These are phyloP conservation scores for Vanacampus margaritifer DNA, from an alignment of 2,113 vertebrate genomes.

Conservation along the genomic window DNA sequence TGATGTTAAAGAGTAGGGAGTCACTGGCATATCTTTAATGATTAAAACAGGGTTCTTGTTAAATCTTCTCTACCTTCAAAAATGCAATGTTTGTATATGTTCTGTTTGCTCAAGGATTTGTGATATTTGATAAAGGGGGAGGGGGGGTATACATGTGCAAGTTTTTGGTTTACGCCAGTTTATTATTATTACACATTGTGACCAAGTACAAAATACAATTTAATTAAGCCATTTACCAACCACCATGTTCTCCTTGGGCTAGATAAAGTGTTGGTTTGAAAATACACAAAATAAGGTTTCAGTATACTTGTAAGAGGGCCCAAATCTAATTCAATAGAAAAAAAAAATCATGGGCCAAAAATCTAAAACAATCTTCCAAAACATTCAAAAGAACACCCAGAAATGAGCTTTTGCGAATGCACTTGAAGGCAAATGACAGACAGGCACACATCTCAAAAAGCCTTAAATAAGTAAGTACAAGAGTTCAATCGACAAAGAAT, in stretches of 20 bases:
- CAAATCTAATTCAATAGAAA: constrained; percentile 74
- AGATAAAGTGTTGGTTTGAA: constrained; percentile 71
- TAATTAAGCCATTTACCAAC: constrained; percentile 74
- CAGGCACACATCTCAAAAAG: constrained; percentile 67
- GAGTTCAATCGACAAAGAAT: constrained; percentile 31
- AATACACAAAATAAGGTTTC: constrained; percentile 75
- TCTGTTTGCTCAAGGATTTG: constrained; percentile 48
- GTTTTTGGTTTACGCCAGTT: constrained; percentile 68
- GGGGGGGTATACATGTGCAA: constrained; percentile 34
- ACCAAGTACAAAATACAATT: constrained; percentile 80
- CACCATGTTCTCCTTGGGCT: constrained; percentile 54
- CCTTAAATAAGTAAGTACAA: constrained; percentile 56
- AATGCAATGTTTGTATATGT: constrained; percentile 44
- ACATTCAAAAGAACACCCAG: constrained; percentile 71
- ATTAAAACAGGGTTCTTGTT: constrained; percentile 11
- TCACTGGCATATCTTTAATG: constrained; percentile 10
- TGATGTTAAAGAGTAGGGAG: constrained; percentile 48
- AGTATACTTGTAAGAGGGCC: constrained; percentile 72
- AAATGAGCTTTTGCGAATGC: constrained; percentile 62
- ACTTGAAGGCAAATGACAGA: constrained; percentile 71
- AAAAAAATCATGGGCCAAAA: constrained; percentile 71
- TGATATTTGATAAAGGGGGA: constrained; percentile 57
- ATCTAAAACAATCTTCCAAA: constrained; percentile 75
- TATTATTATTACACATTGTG: constrained; percentile 71
- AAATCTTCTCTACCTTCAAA: constrained; percentile 24